Base-by-base conservation (phyloP, 2,113 vertebrate genomes). In the Megalops atlanticus region DNA sequence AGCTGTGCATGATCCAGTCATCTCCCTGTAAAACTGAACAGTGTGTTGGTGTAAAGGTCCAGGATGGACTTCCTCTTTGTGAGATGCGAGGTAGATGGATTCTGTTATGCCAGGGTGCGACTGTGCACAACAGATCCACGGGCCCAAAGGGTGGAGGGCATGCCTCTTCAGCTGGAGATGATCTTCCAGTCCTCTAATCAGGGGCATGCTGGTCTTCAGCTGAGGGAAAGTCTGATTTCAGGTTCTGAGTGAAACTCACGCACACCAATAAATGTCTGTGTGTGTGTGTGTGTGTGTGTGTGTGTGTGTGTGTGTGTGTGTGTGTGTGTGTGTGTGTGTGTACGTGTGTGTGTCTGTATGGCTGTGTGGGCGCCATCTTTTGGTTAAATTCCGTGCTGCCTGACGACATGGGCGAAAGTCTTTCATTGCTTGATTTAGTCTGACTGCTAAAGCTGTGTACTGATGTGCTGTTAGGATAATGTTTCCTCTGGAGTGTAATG, bases 251-350 rank as follows among this genome's bases (percentile, higher is more conserved):
- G n/a, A n/a, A n/a, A n/a, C n/a, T n/a, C n/a, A n/a, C n/a, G n/a
- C n/a, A n/a, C n/a, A n/a, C n/a, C n/a, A n/a, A n/a, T n/a, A n/a
- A n/a, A n/a, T 58, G 52, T 7, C n/a, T 49, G 35, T 74, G 68
- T 76, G 74, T 21, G 6, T 79, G 36, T 83, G 40, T 78, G 70
- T 2, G n/a, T 10, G 58, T 74, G 68, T 82, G 64, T 43, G 49
- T 77, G 81, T n/a, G n/a, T n/a, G n/a, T n/a, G n/a, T n/a, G n/a
- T n/a, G n/a, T n/a, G n/a, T n/a, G n/a, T n/a, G n/a, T n/a, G n/a
- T n/a, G 2, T 11, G 35, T 76, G 40, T 27, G 54, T 81, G 75
- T 85, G 81, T 84, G 68, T 54, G 79, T 77, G 35, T 16, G 18
- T 79, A 74, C 43, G 72, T 83, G 84, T 78, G 72, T 40, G 76